Percentiles rank a stretch among this genome's conserved stretches.
Evolutionary conservation across 2,888 invertebrate genomes (phyloP).

Genomic region (Auanema sp.): DNA sequence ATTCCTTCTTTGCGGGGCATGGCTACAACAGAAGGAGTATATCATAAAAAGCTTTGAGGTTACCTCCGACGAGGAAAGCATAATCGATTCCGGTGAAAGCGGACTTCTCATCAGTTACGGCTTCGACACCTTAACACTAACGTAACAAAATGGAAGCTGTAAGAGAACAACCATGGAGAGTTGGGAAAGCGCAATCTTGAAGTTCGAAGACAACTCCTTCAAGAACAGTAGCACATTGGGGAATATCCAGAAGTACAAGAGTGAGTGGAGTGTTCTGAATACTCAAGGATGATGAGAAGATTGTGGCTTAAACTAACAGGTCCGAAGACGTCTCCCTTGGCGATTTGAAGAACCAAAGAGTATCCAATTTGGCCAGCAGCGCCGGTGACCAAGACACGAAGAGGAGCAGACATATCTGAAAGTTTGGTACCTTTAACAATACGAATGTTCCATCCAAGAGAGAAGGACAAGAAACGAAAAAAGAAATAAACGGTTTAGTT

Average conservation of each 20-base stretch:
- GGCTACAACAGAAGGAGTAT: conserved; percentile 76
- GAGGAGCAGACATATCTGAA: conserved; percentile 37
- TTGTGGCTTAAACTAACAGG: conserved; percentile 13
- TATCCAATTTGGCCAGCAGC: conserved; percentile 99
- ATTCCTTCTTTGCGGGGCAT: conserved; percentile 97
- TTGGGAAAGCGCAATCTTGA: conserved; percentile 88
- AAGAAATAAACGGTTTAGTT: no score
- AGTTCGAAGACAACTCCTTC: conserved; percentile 97
- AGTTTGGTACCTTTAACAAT: not conserved
- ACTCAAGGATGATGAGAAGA: no score
- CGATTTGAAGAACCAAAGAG: conserved; percentile 88
- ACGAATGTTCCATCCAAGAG: no score
- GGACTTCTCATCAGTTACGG: conserved; percentile 82
- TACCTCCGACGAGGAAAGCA: conserved; percentile 90
- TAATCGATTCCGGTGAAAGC: conserved; percentile 96
- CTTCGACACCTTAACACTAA: conserved; percentile 73
- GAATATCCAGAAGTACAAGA: conserved; percentile 89
- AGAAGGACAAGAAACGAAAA: no score
- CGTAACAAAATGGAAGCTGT: no score
- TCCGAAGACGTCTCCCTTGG: conserved; percentile 70
- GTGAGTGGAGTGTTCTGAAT: conserved; percentile 72
- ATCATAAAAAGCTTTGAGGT: conserved; percentile 13
- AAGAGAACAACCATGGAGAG: conserved; percentile 74
- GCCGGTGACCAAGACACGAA: conserved; percentile 79
- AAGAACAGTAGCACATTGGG: conserved; percentile 92